phyloP scores from a whole-genome alignment of 1,140 invertebrate genomes.

The Dryas iulia region DNA sequence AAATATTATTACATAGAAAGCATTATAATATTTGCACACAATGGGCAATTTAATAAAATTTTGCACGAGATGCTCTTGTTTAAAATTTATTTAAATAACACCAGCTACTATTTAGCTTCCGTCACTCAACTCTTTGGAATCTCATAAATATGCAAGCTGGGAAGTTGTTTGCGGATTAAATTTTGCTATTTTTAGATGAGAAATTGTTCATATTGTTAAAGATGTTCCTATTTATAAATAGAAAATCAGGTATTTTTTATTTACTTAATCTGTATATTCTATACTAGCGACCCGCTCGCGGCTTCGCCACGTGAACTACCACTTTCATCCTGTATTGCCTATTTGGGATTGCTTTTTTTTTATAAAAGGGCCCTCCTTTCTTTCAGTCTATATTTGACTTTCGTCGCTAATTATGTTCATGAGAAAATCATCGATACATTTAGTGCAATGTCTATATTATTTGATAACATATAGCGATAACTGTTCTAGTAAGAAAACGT shows the following conservation, averaged over 20 bases:
- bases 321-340: too few relatives aligned
- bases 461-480: too few relatives aligned
- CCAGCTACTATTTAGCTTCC: conserved; percentile 52
- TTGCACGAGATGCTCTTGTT: background rate
- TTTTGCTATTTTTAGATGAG: conserved; percentile 52
- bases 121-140: conserved; percentile 60
- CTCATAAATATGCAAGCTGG: conserved; percentile 67
- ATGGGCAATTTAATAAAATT: background rate
- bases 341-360: too few relatives aligned
- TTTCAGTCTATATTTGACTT: too few relatives aligned
- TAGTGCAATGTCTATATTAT: too few relatives aligned
- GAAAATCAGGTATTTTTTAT: background rate
- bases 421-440: too few relatives aligned
- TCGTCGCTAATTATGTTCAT: too few relatives aligned
- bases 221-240: background rate
- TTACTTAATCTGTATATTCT: too few relatives aligned
- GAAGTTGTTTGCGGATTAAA: conserved; percentile 53
- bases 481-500: too few relatives aligned
- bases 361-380: too few relatives aligned
- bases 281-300: too few relatives aligned
- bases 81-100: background rate
- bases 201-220: background rate
- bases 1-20: background rate
- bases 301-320: too few relatives aligned
- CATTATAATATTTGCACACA: background rate